These are phyloP conservation scores for Drosophila prolongata DNA, from an alignment of 2,888 invertebrate species.

Conservation along the genomic window DNA sequence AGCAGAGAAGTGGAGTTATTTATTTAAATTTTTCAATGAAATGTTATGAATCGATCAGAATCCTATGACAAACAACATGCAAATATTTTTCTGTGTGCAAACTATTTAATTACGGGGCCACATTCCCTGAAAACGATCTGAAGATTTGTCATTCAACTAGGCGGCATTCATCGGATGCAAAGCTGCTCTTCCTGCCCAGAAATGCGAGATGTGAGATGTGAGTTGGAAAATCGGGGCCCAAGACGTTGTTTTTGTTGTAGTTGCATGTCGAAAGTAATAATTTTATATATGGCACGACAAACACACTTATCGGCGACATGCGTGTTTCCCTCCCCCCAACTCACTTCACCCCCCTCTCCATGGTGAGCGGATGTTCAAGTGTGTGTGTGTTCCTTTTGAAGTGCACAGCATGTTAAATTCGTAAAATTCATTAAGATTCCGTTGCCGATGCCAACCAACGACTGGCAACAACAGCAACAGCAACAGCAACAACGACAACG, in stretches of 20 bases:
- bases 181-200: constrained; percentile 56
- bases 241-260: constrained; percentile 30
- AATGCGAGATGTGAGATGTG: constrained; percentile 31
- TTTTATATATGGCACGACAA: constrained; percentile 79
- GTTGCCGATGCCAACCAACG: constrained; percentile 74
- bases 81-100: not conserved
- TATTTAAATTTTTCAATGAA: too few species aligned
- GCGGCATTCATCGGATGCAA: constrained; percentile 22
- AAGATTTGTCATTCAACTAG: constrained; percentile 29
- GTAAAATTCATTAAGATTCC: constrained; percentile 80
- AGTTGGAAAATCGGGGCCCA: constrained; percentile 23
- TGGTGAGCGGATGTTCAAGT: constrained; percentile 27
- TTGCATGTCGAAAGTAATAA: constrained; percentile 80
- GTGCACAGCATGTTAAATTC: constrained; percentile 80
- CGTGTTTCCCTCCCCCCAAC: constrained; percentile 50
- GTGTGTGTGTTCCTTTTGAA: constrained; percentile 75
- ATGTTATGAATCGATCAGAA: too few species aligned
- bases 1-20: too few species aligned
- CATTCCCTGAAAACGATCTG: constrained; percentile 10
- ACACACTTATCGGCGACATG: constrained; percentile 77
- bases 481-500: constrained; percentile 8
- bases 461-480: constrained; percentile 37
- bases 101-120: constrained; percentile 1
- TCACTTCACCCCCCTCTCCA: not conserved
- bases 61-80: too few species aligned